phyloP scores from a whole-genome alignment of 2,888 invertebrate species.

The Ligdia adustata region DNA sequence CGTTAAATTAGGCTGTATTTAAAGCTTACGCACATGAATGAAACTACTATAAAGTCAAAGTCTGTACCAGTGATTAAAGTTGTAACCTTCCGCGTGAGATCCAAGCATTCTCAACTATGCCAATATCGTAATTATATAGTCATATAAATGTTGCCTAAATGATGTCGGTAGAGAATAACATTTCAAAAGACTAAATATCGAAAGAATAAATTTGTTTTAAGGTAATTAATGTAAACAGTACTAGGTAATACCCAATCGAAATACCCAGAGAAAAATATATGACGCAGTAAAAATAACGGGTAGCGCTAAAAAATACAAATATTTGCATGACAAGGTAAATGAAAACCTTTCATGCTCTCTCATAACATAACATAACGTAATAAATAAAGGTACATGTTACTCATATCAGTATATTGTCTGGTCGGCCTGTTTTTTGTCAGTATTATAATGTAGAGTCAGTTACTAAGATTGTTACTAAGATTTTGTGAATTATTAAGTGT shows the following conservation, averaged over 20 bases:
- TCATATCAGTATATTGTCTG: slow-evolving; percentile 49
- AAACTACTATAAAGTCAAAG: too few species aligned
- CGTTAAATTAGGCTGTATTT: too few species aligned
- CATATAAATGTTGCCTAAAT: too few species aligned
- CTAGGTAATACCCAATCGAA: slow-evolving; percentile 25
- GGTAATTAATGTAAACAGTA: slow-evolving; percentile 18
- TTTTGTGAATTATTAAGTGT: too few species aligned
- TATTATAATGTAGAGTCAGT: slow-evolving; percentile 3
- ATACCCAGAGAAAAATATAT: slow-evolving; percentile 13
- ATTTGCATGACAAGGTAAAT: slow-evolving; percentile 36
- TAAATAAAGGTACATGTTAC: slow-evolving; percentile 40
- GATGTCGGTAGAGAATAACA: too few species aligned
- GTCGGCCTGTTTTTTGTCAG: slow-evolving; percentile 24
- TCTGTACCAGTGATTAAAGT: too few species aligned
- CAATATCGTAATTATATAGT: too few species aligned
- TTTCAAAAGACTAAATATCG: neutral
- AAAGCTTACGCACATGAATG: too few species aligned
- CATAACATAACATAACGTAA: slow-evolving; percentile 31
- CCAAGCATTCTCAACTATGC: too few species aligned
- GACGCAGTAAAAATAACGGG: slow-evolving; percentile 22
- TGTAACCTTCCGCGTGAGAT: too few species aligned
- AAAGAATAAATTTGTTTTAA: slow-evolving; percentile 9
- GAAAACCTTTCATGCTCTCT: slow-evolving; percentile 34
- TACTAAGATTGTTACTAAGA: too few species aligned
- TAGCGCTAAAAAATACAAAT: slow-evolving; percentile 27